These are phyloP conservation scores for Hymenopus coronatus DNA, from an alignment of 2,888 invertebrate genomes.

Conservation along the genomic window DNA sequence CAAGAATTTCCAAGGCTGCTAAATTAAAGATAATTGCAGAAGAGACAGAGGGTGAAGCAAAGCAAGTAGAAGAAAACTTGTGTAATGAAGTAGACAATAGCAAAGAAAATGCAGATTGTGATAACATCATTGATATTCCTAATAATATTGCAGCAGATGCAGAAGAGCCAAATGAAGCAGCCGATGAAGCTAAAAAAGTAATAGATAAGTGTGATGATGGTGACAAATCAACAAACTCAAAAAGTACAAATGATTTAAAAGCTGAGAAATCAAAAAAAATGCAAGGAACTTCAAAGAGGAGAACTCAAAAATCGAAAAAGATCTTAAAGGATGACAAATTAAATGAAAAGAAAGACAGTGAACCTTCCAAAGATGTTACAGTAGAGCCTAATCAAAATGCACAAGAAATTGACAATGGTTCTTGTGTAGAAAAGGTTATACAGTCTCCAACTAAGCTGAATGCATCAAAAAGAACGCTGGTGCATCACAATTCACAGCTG, in stretches of 20 bases:
- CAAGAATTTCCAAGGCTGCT: neutral
- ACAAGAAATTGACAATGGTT: neutral
- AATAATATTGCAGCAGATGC: neutral
- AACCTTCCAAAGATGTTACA: neutral
- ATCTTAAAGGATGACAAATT: neutral
- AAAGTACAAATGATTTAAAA: neutral
- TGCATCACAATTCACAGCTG: neutral
- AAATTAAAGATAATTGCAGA: neutral
- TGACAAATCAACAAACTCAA: neutral
- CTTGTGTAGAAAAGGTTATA: neutral
- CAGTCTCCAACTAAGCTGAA: conserved; percentile 20
- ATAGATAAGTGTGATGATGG: neutral
- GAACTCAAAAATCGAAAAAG: neutral
- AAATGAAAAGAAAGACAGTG: neutral
- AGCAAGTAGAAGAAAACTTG: neutral
- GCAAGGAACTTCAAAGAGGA: neutral
- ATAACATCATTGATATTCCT: neutral
- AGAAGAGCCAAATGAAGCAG: neutral
- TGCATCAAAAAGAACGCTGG: neutral
- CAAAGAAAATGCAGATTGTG: neutral
- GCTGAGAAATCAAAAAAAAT: neutral
- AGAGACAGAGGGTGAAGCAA: neutral
- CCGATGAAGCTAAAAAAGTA: neutral
- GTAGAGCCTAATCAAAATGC: neutral
- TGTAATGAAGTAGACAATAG: neutral